Conservation (phyloP, 2,888 invertebrate genomes). For the Limnephilus lunatus region DNA sequence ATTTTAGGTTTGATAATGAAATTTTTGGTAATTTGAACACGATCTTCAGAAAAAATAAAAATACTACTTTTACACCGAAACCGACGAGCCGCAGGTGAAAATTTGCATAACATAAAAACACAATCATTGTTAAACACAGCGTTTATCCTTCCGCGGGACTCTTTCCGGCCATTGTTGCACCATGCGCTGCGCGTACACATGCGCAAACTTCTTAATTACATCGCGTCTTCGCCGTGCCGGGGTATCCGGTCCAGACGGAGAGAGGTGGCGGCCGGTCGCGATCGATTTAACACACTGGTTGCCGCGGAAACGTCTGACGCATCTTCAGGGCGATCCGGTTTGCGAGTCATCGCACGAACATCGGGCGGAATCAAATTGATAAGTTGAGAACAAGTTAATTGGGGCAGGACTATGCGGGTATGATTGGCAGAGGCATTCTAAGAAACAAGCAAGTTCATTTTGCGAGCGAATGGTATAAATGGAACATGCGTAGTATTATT, state of each 20-base stretch:
- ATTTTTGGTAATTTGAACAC: neutral
- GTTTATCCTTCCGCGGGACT: neutral
- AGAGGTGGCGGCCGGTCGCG: neutral
- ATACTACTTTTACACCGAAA: neutral
- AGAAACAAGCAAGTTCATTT: neutral
- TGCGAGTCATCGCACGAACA: neutral
- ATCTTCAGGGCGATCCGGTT: neutral
- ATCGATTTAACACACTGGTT: neutral
- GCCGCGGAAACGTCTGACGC: slow-evolving; percentile 25
- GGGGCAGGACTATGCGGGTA: neutral
- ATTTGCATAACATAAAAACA: slow-evolving; percentile 3
- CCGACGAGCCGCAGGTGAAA: neutral
- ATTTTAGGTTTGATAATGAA: neutral
- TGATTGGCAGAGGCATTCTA: neutral
- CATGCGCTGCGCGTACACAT: neutral
- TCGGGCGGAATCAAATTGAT: neutral
- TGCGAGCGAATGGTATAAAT: neutral
- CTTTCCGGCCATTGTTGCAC: slow-evolving; percentile 10
- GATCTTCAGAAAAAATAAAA: neutral
- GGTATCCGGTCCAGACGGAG: neutral
- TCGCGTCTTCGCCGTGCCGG: neutral
- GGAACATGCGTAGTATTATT: no score
- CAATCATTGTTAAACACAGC: neutral
- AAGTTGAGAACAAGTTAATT: neutral
- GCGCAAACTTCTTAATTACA: slow-evolving; percentile 10